Evolutionary conservation across 2,797 vertebrate genomes (phyloP), one percentile per base, ranked within the genome.

Genomic region (Enteromius paludinosus): DNA sequence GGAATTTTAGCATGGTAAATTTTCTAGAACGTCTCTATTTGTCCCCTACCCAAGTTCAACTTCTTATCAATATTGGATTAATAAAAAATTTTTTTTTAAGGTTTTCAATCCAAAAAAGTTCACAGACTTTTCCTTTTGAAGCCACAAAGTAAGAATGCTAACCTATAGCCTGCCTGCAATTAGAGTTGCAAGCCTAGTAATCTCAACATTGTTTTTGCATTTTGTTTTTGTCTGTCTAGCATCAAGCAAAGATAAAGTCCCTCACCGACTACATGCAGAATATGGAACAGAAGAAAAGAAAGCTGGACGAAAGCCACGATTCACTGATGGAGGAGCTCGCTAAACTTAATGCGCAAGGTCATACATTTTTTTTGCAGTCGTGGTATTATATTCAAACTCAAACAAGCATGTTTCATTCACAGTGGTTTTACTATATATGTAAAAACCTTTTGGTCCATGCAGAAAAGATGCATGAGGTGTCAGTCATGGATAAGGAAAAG

Each of bases 401-500:
- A 18, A 70, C 18, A 61, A 56, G 23, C 35, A 5, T 43, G 23
- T 75, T 61, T 64, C 4, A 18, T 68, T 66, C 20, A 38, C 25
- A 30, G 15, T 47, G 18, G 15, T 59, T 38, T 65, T 79, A 43
- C 17, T 47, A 10, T 62, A 45, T 20, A 45, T 62, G 56, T 28
- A 10, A 18, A 62, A 61, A 69, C 25, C 4, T 33, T 35, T 81
- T 69, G 3, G 6, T 62, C 74, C 17, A 62, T 89, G 30, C 91
- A 98, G 97, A 94, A 90, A 96, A 96, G 89, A 96, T 98, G 96
- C 96, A 98, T 0, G 96, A 97, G 89, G 92, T 96, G 83, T 95
- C 94, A 14, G 97, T 97, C 91, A 94, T 97, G 92, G 97, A 98
- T 87, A 98, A 99, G 91, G 97, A 99, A 87, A 98, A 98, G 69